Evolutionary conservation across 2,797 vertebrate genomes (phyloP).

Genomic region (Acrocephalus scirpaceus): DNA sequence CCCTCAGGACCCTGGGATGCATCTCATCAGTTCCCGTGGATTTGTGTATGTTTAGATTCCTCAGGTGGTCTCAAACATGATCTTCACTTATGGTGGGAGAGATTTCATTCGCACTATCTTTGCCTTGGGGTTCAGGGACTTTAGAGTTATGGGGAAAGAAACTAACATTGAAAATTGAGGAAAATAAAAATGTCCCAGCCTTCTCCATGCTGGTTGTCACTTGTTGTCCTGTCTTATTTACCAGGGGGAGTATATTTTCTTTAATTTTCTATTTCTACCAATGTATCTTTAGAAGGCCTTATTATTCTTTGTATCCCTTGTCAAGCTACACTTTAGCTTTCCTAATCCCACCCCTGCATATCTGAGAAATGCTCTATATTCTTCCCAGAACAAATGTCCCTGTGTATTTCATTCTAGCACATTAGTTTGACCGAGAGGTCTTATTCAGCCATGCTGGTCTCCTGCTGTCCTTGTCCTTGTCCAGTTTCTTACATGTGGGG

Average conservation of each 20-base stretch:
- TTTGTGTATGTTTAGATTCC: background rate
- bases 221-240: background rate
- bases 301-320: background rate
- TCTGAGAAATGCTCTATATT: background rate
- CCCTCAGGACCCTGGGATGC: background rate
- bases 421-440: background rate
- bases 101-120: background rate
- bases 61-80: fast-evolving
- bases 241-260: fast-evolving
- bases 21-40: background rate
- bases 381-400: background rate
- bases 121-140: background rate
- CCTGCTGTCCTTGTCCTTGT: background rate
- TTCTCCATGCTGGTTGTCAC: background rate
- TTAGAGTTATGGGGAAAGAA: background rate
- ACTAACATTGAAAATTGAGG: background rate
- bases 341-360: background rate
- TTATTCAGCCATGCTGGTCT: background rate
- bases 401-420: background rate
- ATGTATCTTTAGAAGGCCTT: background rate
- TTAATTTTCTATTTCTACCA: background rate
- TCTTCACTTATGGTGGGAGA: background rate
- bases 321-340: background rate
- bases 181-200: background rate
- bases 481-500: background rate